Evolutionary conservation across 1,140 invertebrate species (phyloP).

Genomic region (Drosophila triauraria): DNA sequence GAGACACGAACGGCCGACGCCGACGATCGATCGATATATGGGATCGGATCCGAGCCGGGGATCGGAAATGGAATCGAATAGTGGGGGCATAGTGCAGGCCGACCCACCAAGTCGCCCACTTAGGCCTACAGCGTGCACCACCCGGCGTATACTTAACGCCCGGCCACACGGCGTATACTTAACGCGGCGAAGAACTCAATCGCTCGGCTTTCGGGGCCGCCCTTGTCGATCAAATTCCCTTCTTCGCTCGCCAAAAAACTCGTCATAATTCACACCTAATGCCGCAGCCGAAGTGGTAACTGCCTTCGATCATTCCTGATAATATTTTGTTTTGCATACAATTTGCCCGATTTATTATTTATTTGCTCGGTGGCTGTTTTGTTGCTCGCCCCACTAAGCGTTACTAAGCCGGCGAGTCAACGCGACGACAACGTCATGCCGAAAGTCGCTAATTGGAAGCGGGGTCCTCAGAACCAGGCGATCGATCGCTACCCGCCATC

Average conservation of each 20-base stretch:
- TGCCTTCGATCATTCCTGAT: conserved; percentile 69
- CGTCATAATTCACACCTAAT: conserved; percentile 75
- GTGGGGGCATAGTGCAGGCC: conserved; percentile 24
- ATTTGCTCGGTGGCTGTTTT: conserved; percentile 29
- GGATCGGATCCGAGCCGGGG: conserved; percentile 16
- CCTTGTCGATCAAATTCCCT: conserved; percentile 35
- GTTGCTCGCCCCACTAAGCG: conserved; percentile 1
- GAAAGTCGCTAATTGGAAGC: conserved; percentile 70
- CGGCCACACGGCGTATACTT: conserved; percentile 54
- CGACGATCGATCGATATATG: conserved; percentile 59
- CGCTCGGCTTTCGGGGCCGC: conserved; percentile 5
- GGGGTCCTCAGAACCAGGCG: conserved; percentile 41
- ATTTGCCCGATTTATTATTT: conserved; percentile 63
- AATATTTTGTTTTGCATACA: conserved; percentile 79
- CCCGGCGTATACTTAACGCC: conserved; percentile 57
- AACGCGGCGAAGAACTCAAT: conserved; percentile 32
- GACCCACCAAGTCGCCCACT: conserved; percentile 46
- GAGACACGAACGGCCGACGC: conserved; percentile 54
- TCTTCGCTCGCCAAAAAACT: conserved; percentile 27
- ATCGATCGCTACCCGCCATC: conserved; percentile 26
- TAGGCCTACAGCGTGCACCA: conserved; percentile 42
- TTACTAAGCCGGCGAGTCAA: conserved; percentile 46
- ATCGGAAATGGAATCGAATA: conserved; percentile 18
- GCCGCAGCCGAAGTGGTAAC: conserved; percentile 53
- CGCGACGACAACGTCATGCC: conserved; percentile 55